Evolutionary conservation across 2,113 vertebrate genomes (phyloP), one percentile per base, ranked within the genome.

Genomic region (Elaphurus davidianus): DNA sequence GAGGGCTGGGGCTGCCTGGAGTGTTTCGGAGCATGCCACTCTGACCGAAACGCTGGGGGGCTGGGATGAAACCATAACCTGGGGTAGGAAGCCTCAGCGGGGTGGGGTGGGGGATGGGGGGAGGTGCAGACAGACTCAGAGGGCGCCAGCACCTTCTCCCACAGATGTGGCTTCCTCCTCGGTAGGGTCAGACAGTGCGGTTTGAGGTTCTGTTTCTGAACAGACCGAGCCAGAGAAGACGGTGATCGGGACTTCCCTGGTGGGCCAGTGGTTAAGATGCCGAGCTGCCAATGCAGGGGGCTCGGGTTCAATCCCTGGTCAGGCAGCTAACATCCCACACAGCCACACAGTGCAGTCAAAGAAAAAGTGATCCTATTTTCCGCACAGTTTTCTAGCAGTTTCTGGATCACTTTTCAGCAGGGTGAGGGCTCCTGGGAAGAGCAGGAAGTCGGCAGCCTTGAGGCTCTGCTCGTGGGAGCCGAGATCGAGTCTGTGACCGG

Each of bases 1-100:
- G 54, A 14, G 13, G 43, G 57, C 36, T 36, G 17, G 16, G n/a
- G 78, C 47, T 62, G 36, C 25, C 30, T 7, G 19, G 64, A 19
- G 9, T 71, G 33, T 21, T 71, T 21, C 2, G 17, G n/a, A 71
- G 5, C 27, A 17, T n/a, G 60, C 45, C 33, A 9, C 30, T 15
- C 28, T 50, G 30, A 7, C 10, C 0, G 0, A 6, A 12, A 2
- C 19, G 9, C 27, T 7, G 54, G 19, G 50, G 45, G 87, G 40
- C 76, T 71, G 90, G 36, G 64, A 1, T 28, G 30, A 25, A 59
- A 43, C 52, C 16, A 2, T 17, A 10, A 8, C 6, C 36, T 8
- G 19, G 3, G 0, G 2, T 28, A 1, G 74, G 71, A 91, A 47
- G 52, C 87, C 92, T n/a, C 9, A 1, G 33, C 0, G 40, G 62